phyloP scores from a whole-genome alignment of 2,113 vertebrate genomes.

The Thinocorus orbignyianus region DNA sequence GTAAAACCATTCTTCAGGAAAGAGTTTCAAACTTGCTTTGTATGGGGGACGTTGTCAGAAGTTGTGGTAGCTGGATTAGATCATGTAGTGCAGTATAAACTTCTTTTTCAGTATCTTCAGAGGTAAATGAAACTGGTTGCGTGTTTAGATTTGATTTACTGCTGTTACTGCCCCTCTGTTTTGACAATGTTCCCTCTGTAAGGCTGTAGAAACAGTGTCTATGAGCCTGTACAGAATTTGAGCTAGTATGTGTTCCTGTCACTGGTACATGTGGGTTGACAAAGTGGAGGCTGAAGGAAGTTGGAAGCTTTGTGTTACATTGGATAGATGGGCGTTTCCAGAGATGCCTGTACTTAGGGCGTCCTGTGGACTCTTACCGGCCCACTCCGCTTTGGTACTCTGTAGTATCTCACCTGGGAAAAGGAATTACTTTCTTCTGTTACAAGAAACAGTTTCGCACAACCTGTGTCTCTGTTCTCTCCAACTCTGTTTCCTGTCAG shows the following conservation, averaged over 20 bases:
- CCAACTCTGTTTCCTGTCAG: not conserved
- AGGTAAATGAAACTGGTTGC: not conserved
- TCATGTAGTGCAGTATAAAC: not conserved
- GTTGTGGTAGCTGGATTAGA: not conserved
- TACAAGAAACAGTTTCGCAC: not conserved
- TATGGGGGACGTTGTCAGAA: not conserved
- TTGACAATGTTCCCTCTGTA: not conserved
- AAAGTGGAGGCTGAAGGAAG: not conserved
- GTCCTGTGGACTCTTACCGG: not conserved
- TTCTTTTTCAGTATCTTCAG: not conserved
- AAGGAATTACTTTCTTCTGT: not conserved
- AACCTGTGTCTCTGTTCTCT: not conserved
- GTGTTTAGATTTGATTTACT: not conserved
- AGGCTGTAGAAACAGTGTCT: not conserved
- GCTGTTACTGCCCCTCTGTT: not conserved
- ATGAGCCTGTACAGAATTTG: not conserved
- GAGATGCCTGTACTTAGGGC: not conserved
- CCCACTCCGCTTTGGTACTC: not conserved
- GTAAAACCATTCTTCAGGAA: not conserved
- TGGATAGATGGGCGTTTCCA: not conserved
- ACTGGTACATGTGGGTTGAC: not conserved
- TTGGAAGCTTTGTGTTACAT: not conserved
- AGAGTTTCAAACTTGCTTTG: not conserved
- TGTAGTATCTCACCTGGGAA: not conserved
- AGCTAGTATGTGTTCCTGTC: not conserved